These are phyloP conservation scores for Lemur catta DNA, from an alignment of 2,797 vertebrate species.

Conservation along the genomic window DNA sequence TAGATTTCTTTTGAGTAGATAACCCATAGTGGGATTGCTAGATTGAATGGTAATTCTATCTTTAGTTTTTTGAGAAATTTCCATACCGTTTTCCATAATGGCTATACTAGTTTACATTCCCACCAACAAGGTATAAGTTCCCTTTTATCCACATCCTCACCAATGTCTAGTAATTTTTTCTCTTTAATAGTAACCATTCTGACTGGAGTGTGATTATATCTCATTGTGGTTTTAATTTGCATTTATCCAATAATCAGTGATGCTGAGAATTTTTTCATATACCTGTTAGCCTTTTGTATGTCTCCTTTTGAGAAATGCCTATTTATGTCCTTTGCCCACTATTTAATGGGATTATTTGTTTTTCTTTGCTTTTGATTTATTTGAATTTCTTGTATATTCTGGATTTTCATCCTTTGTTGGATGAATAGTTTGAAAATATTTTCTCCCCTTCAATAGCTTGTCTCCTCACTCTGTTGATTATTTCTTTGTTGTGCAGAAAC, in stretches of 20 bases:
- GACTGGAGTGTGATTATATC: background rate
- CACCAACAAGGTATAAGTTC: background rate
- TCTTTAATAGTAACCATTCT: background rate
- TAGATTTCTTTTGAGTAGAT: background rate
- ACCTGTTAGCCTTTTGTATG: background rate
- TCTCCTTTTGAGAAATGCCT: background rate
- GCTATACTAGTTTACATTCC: background rate
- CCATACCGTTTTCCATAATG: background rate
- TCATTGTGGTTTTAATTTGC: background rate
- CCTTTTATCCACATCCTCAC: background rate
- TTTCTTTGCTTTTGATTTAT: background rate
- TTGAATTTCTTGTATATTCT: background rate
- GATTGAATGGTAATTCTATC: background rate
- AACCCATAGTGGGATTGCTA: background rate
- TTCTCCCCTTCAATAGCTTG: background rate
- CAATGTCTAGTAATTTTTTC: background rate
- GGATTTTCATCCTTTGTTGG: background rate
- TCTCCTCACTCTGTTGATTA: background rate
- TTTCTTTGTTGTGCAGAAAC: background rate
- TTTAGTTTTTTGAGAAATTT: background rate
- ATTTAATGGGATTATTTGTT: background rate
- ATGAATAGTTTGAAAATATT: background rate
- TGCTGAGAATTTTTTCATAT: background rate
- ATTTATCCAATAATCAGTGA: background rate
- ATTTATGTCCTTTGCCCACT: background rate